Percentiles rank a stretch among this genome's conserved stretches.
These are phyloP conservation scores for Phasianus colchicus DNA, from an alignment of 2,113 vertebrate species.

Conservation along the genomic window DNA sequence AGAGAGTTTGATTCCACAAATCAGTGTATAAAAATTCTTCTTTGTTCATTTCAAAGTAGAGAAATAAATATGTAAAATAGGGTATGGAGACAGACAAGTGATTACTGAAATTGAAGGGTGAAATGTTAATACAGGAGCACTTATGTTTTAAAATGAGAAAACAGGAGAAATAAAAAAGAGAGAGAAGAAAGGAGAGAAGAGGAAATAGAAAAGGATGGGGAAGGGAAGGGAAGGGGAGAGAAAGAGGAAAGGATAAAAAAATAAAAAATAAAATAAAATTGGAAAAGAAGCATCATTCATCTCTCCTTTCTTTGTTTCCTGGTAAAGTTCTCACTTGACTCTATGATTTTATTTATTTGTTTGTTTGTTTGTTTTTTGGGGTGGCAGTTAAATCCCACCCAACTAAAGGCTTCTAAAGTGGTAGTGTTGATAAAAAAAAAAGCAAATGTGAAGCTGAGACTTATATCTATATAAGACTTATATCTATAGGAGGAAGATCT, in stretches of 20 bases:
- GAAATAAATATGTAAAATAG: neutral
- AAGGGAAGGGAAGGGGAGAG: too few relatives aligned
- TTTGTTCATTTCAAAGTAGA: neutral
- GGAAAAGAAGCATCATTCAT: rapidly evolving
- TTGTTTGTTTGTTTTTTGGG: too few relatives aligned
- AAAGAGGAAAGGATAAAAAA: too few relatives aligned
- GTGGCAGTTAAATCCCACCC: neutral
- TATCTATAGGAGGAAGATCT: neutral
- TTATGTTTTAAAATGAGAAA: neutral
- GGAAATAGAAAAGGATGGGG: too few relatives aligned
- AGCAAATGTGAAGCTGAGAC: neutral
- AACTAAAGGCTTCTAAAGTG: neutral
- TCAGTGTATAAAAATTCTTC: too few relatives aligned
- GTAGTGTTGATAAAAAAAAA: neutral
- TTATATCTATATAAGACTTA: neutral
- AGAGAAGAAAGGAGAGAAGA: neutral
- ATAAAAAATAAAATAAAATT: too few relatives aligned
- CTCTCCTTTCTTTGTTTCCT: neutral
- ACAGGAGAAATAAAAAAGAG: neutral
- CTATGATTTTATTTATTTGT: too few relatives aligned
- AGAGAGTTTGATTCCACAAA: too few relatives aligned
- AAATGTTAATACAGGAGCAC: neutral
- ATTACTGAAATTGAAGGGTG: neutral
- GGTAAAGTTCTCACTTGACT: neutral
- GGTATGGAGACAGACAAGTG: neutral